Evolutionary conservation across 2,113 vertebrate genomes (phyloP), one percentile per base, ranked within the genome.

Genomic region (Proterorhinus semilunaris): DNA sequence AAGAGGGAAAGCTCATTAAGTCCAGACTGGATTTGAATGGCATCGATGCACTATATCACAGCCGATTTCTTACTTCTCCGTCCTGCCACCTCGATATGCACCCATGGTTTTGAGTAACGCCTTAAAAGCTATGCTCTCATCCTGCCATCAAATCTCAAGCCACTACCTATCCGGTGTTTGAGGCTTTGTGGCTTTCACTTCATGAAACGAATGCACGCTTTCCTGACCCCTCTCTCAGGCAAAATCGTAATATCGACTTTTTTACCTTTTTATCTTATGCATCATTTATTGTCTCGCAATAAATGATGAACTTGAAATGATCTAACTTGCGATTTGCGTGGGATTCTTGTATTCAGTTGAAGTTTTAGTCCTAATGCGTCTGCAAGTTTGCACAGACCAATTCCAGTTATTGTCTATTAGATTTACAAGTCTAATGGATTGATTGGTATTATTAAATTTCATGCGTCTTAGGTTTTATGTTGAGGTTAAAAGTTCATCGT

Each of bases 1-100:
- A 6, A 85, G 86, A 76, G 61, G 78, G 83, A 90, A 87, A 90
- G 83, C 90, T 90, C 82, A 87, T 90, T 90, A 91, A 87, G 85
- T 84, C 74, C 81, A 76, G 71, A 83, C 77, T 81, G 83, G 72
- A 73, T 78, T 83, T 74, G 44, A 74, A 62, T 44, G 70, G 73
- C 78, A 13, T 66, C 82, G 65, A 61, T 74, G 69, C 67, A 63
- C 63, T 51, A 58, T 64, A 36, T 50, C 64, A 71, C 69, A 72
- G 59, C 76, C 65, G 66, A 64, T 76, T 21, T 77, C 68, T 71
- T 58, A 63, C 27, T 10, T 21, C 74, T 57, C 47, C 65, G 61
- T 13, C 58, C 36, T 52, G 66, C 47, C 52, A 13, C 53, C 62
- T 59, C 61, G 8, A 42, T 73, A 15, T 68, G 52, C 54, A 59